phyloP scores from a whole-genome alignment of 2,797 vertebrate genomes.

The Mormyrops boulengeri region DNA sequence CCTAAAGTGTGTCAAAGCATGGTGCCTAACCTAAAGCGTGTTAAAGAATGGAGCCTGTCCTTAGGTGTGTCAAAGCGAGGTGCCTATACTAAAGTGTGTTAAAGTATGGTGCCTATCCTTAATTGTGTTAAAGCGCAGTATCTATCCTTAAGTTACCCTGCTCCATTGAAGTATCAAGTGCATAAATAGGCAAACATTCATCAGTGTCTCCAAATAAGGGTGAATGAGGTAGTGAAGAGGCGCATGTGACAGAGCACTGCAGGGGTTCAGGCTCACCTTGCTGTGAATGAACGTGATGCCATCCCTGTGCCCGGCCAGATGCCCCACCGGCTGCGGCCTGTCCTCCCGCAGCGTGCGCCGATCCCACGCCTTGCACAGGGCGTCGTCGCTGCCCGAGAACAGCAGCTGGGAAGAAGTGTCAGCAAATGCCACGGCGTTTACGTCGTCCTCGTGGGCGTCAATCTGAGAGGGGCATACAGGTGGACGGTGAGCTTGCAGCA shows the following conservation, averaged over 20 bases:
- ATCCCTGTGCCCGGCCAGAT: slow-evolving; percentile 85
- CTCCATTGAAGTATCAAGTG: neutral
- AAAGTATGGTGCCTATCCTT: neutral
- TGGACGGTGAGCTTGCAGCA: neutral
- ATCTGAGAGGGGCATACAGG: slow-evolving; percentile 56
- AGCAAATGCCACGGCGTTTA: slow-evolving; percentile 85
- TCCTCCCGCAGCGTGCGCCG: slow-evolving; percentile 82
- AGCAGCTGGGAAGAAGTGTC: slow-evolving; percentile 84
- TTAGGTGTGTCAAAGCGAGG: too few species aligned
- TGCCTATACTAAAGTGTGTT: neutral
- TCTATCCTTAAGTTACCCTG: neutral
- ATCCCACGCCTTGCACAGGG: slow-evolving; percentile 90
- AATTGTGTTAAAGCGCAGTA: neutral
- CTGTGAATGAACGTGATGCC: slow-evolving; percentile 92
- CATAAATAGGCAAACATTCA: neutral
- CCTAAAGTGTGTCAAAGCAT: neutral
- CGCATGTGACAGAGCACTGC: neutral
- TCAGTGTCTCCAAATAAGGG: neutral
- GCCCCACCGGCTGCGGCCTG: slow-evolving; percentile 80
- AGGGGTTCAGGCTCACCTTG: slow-evolving; percentile 60
- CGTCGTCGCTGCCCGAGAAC: slow-evolving; percentile 87
- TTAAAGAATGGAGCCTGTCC: neutral
- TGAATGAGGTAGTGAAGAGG: neutral
- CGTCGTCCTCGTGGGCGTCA: slow-evolving; percentile 84
- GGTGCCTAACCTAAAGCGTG: neutral